Evolutionary conservation across 2,888 invertebrate genomes (phyloP).

Genomic region (Linyphia triangularis): DNA sequence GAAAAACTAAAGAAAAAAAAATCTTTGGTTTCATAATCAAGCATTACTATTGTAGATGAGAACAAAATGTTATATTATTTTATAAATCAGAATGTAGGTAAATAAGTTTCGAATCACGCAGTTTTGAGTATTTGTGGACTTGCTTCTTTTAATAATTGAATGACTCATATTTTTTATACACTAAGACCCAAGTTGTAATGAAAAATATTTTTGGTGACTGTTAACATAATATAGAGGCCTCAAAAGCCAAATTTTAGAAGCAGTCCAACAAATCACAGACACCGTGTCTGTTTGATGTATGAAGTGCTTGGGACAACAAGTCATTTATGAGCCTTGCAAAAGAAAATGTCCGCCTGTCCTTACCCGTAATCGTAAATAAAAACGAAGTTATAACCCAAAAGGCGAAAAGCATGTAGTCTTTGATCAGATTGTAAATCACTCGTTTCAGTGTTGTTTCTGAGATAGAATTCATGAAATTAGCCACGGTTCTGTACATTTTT

Average conservation of each 20-base stretch:
- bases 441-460: not conserved
- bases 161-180: no score
- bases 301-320: slow-evolving; percentile 16
- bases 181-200: no score
- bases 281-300: slow-evolving; percentile 5
- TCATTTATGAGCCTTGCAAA: slow-evolving; percentile 40
- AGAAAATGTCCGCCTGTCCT: slow-evolving; percentile 9
- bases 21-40: no score
- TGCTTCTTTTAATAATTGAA: no score
- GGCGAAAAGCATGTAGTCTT: slow-evolving; percentile 60
- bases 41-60: no score
- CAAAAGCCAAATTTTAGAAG: not conserved
- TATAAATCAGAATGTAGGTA: no score
- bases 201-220: no score
- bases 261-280: slow-evolving; percentile 16
- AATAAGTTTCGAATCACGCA: no score
- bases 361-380: slow-evolving; percentile 58
- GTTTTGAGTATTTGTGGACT: no score
- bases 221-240: no score
- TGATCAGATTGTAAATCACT: slow-evolving; percentile 48
- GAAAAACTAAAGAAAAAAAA: no score
- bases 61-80: no score
- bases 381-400: slow-evolving; percentile 54
- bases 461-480: not conserved
- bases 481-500: not conserved